phyloP scores from a whole-genome alignment of 2,888 invertebrate genomes.

The Chalcis sispes region DNA sequence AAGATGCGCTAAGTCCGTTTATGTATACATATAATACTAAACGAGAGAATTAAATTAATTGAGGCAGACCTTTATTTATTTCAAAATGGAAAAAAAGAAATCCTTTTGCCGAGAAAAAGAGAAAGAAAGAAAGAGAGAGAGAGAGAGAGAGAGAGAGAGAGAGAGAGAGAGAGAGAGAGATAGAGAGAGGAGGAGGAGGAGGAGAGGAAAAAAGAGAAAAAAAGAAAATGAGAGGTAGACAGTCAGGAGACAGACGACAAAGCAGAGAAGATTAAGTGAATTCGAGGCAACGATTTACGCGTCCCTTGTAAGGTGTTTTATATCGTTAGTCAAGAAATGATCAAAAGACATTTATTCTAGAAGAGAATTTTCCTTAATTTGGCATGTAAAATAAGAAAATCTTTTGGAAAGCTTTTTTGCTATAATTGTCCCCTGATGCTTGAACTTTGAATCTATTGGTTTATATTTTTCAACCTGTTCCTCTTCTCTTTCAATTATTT shows the following conservation, averaged over 20 bases:
- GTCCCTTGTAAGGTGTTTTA: not conserved
- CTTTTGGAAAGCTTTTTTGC: conserved; percentile 22
- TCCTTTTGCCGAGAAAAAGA: not conserved
- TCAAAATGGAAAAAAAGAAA: conserved; percentile 26
- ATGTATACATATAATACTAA: too few species aligned
- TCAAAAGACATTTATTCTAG: conserved; percentile 56
- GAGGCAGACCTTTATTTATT: conserved; percentile 41
- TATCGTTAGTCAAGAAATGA: conserved; percentile 16
- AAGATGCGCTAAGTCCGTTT: too few species aligned
- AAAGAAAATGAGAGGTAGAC: not conserved
- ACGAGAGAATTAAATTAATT: conserved; percentile 32
- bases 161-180: conserved; percentile 22
- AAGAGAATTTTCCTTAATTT: conserved; percentile 40
- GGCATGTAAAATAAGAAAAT: conserved; percentile 39
- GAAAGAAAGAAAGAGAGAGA: not conserved
- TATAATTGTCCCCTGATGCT: conserved; percentile 41
- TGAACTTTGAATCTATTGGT: not conserved
- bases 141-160: not conserved
- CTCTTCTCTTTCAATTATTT: not conserved
- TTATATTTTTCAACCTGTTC: not conserved
- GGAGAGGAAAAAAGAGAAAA: too few species aligned
- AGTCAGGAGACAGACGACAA: conserved; percentile 22
- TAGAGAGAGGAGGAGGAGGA: not conserved
- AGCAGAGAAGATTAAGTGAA: not conserved
- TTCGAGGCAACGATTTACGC: conserved; percentile 26